Conservation (phyloP, 2,113 vertebrate species). For the Burhinus bistriatus region DNA sequence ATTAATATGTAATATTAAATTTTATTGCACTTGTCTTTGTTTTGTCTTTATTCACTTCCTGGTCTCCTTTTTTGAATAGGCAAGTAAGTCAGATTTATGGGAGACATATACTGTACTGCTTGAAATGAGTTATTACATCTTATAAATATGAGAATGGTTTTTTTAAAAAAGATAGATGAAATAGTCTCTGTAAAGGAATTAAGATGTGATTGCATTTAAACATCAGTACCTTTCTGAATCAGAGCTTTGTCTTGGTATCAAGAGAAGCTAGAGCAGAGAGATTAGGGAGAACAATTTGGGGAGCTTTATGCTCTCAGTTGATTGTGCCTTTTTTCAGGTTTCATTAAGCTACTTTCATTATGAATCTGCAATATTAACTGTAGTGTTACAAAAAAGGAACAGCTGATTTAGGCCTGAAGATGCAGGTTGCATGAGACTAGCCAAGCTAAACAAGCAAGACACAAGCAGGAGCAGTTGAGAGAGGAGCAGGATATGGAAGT, state of each 20-base stretch:
- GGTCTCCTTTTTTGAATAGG: not conserved
- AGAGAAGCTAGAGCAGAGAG: not conserved
- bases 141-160: not conserved
- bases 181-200: not conserved
- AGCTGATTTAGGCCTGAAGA: not conserved
- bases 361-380: not conserved
- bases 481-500: not conserved
- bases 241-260: not conserved
- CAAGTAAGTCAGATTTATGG: not conserved
- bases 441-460: not conserved
- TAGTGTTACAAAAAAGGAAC: not conserved
- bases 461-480: not conserved
- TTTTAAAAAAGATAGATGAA: not conserved
- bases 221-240: not conserved
- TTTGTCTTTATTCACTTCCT: not conserved
- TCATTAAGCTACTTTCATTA: not conserved
- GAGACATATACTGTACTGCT: not conserved
- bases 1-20: not conserved
- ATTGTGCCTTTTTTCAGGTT: not conserved
- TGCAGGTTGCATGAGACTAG: not conserved
- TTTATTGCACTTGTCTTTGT: not conserved
- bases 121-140: not conserved
- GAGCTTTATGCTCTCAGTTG: not conserved
- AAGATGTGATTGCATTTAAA: not conserved
- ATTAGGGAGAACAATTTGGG: not conserved